phyloP scores from a whole-genome alignment of 2,888 invertebrate species.

The Metalampra italica region DNA sequence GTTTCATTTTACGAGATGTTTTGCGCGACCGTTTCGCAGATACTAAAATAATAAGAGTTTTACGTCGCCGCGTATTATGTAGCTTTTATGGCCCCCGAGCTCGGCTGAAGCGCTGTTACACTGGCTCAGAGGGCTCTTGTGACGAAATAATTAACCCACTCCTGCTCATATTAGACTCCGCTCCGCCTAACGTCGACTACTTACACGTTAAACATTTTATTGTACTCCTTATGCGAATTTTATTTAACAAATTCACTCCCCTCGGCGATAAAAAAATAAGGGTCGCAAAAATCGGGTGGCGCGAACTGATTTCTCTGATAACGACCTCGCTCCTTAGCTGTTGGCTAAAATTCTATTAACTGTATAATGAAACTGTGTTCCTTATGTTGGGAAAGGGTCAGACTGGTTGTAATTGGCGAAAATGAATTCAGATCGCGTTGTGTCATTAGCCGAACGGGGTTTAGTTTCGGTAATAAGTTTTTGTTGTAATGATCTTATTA shows the following conservation, averaged over 20 bases:
- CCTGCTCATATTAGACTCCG: conserved; percentile 61
- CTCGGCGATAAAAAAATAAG: conserved; percentile 3
- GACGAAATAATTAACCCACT: conserved; percentile 74
- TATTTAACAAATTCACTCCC: conserved; percentile 5
- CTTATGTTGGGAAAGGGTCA: conserved; percentile 25
- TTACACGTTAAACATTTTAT: conserved; percentile 47
- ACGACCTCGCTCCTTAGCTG: conserved; percentile 20
- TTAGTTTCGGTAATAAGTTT: conserved; percentile 2
- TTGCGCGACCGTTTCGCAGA: conserved; percentile 71
- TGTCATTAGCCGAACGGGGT: conserved; percentile 12
- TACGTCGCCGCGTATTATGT: conserved; percentile 73
- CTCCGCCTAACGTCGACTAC: conserved; percentile 46
- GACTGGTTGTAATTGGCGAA: conserved; percentile 30
- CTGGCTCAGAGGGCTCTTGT: conserved; percentile 73
- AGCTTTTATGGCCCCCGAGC: conserved; percentile 70
- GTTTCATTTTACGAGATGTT: conserved; percentile 75
- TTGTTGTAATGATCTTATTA: too few species aligned
- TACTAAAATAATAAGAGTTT: conserved; percentile 78
- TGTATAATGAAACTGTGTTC: conserved; percentile 28
- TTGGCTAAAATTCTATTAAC: conserved; percentile 26
- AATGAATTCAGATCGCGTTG: conserved; percentile 22
- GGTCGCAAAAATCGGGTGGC: background rate
- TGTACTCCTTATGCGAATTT: conserved; percentile 28
- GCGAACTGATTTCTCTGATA: conserved; percentile 11
- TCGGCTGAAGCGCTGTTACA: conserved; percentile 68